phyloP scores from a whole-genome alignment of 2,797 vertebrate genomes.

The Esox lucius region DNA sequence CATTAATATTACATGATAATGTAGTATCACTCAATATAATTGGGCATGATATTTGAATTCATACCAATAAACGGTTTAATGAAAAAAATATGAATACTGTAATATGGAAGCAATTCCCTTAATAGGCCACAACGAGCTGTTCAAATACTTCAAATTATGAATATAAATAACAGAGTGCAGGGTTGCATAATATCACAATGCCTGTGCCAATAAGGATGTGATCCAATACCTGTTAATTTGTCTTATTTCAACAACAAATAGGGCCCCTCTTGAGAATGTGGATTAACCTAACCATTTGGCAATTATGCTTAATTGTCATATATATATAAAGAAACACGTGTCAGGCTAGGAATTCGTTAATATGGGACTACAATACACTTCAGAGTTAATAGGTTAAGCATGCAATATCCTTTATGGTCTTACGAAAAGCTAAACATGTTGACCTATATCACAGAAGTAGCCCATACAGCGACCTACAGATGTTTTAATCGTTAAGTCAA shows the following conservation, averaged over 20 bases:
- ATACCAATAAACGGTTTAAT: not conserved
- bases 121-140: not conserved
- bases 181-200: not conserved
- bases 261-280: not conserved
- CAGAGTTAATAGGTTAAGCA: not conserved
- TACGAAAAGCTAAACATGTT: not conserved
- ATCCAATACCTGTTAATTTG: not conserved
- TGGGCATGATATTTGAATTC: not conserved
- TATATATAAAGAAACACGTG: not conserved
- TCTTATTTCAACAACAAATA: not conserved
- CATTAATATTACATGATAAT: constrained; percentile 25
- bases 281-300: not conserved
- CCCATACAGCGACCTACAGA: not conserved
- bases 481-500: not conserved
- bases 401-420: not conserved
- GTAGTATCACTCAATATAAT: not conserved
- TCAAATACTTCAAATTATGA: not conserved
- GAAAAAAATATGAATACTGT: not conserved
- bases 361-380: not conserved
- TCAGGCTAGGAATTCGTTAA: not conserved
- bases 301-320: not conserved
- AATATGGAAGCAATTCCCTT: not conserved
- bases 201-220: not conserved
- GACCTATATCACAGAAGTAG: not conserved
- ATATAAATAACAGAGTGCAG: not conserved